Evolutionary conservation across 1,140 invertebrate genomes (phyloP).

Genomic region (Ostrea edulis): DNA sequence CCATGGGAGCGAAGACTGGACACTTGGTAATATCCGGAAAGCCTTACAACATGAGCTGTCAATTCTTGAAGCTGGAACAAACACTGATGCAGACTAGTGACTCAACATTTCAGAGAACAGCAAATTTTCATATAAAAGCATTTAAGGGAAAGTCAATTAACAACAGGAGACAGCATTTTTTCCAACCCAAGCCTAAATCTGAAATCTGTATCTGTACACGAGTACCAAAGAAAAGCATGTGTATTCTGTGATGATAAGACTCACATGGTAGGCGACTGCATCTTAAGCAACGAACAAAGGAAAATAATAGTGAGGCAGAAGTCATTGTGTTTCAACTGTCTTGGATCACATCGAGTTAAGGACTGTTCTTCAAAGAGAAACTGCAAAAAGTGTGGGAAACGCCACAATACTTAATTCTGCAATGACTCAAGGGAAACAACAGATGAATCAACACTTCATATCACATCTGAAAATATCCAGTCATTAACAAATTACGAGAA

Average conservation of each 20-base stretch:
- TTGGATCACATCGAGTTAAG: constrained; percentile 25
- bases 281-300: not conserved
- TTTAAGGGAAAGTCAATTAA: not conserved
- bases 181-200: not conserved
- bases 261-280: no score
- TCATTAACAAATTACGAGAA: no score
- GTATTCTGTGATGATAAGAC: no score
- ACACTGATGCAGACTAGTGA: constrained; percentile 26
- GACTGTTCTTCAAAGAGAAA: constrained; percentile 22
- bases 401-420: no score
- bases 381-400: no score
- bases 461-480: no score
- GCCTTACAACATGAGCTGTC: not conserved
- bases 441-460: no score
- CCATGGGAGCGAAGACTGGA: not conserved
- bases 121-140: constrained; percentile 38
- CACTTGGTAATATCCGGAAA: constrained; percentile 32
- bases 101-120: constrained; percentile 24
- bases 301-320: constrained; percentile 35
- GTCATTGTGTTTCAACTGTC: constrained; percentile 41
- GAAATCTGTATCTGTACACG: no score
- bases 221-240: no score
- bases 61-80: constrained; percentile 6
- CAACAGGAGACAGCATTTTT: not conserved
- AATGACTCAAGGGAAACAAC: no score